Evolutionary conservation across 1,140 invertebrate genomes (phyloP).

Genomic region (Paramacrobiotus metropolitanus): DNA sequence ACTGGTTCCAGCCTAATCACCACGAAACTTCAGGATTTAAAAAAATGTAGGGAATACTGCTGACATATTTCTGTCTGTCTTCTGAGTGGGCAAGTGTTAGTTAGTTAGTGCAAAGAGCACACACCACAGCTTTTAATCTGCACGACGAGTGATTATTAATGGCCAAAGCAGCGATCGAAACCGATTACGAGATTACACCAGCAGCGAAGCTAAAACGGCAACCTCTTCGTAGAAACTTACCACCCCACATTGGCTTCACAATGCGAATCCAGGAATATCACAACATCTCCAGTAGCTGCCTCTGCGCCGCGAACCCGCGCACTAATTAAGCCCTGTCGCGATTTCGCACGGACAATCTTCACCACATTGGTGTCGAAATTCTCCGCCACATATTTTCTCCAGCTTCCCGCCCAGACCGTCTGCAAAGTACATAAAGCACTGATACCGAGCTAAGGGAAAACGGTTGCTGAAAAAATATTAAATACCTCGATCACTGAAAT

Average conservation of each 20-base stretch:
- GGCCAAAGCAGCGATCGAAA: too few species aligned
- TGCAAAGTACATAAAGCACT: slow-evolving; percentile 17
- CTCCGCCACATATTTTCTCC: slow-evolving; percentile 42
- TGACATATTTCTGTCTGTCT: too few species aligned
- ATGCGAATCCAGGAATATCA: slow-evolving; percentile 86
- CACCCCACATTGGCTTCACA: slow-evolving; percentile 61
- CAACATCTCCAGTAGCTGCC: slow-evolving; percentile 47
- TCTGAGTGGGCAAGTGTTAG: too few species aligned
- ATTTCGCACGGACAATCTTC: slow-evolving; percentile 42
- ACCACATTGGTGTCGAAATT: slow-evolving; percentile 27
- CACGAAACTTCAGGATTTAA: too few species aligned
- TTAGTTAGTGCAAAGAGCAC: too few species aligned
- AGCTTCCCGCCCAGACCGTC: slow-evolving; percentile 45
- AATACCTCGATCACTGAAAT: slow-evolving; percentile 49
- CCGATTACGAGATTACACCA: too few species aligned
- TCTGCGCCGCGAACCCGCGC: slow-evolving; percentile 56
- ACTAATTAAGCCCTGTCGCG: slow-evolving; percentile 55
- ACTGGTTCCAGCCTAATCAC: neutral
- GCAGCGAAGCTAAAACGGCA: too few species aligned
- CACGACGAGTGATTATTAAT: too few species aligned
- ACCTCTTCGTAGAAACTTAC: too few species aligned
- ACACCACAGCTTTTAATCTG: too few species aligned
- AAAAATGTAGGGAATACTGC: too few species aligned
- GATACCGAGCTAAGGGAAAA: neutral
- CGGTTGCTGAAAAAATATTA: too few species aligned